Base-by-base conservation (phyloP, 2,113 vertebrate genomes). In the Arizona elegans region DNA sequence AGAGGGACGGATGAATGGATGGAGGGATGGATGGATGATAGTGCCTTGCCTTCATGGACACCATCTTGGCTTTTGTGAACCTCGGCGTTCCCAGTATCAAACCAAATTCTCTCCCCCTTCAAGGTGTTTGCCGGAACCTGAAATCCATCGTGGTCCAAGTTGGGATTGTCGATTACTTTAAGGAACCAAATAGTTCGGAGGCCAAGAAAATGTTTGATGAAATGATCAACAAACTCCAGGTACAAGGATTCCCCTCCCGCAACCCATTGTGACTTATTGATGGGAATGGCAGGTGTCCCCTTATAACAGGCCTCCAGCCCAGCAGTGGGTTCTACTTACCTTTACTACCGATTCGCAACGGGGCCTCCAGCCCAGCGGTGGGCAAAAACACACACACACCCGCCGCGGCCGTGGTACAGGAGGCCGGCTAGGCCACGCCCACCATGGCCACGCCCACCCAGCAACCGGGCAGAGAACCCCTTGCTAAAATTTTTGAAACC, bases 161-260 rank as follows among this genome's bases (percentile, higher is more conserved):
- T 81, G 99, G 99, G 23, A 99, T 99, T 5, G 98, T 98, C 12
- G 99, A 99, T 95, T 99, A 99, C 96, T 99, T 99, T 97, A 99
- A 99, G 97, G 99, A 99, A 93, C 99, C 99, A 43, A 99, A 98
- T 96, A 99, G 98, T 96, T 98, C 99, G 0, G 99, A 99, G 92
- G 99, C 99, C 92, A 98, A 98, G 97, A 99, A 99, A 93, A 97
- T 99, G 92, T 99, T 99, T 98, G 99, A 99, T 43, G 99, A 99
- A 95, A 99, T 99, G 99, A 99, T 99, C 53, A 99, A 98, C 96
- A 99, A 99, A 94, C 98, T 99, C 55, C 99, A 99, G 99, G 99
- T 99, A 96, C 96, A 87, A 43, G 19, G 86, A 87, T 47, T 6
- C 86, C 43, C 26, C 58, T 10, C 55, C 55, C 55, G 5, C 55